phyloP scores from a whole-genome alignment of 2,113 vertebrate species.

The Upupa epops region DNA sequence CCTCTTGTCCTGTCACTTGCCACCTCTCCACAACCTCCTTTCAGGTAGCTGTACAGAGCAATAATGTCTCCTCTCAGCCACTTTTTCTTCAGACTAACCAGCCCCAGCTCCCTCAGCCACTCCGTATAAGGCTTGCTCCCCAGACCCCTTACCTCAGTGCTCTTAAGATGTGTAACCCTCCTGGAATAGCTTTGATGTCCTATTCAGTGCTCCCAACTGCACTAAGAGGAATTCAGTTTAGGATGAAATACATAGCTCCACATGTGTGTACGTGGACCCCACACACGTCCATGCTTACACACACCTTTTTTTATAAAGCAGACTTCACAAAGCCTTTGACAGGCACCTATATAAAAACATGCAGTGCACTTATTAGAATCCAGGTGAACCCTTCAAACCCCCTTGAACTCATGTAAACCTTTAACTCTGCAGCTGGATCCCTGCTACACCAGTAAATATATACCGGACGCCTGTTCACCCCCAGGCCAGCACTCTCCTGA shows the following conservation, averaged over 20 bases:
- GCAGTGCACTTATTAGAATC: background rate
- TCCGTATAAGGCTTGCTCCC: too few species aligned
- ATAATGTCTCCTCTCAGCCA: too few species aligned
- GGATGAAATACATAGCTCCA: accelerated
- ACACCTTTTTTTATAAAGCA: background rate
- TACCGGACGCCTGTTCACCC: background rate
- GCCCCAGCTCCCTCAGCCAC: too few species aligned
- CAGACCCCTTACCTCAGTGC: background rate
- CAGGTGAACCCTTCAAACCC: background rate
- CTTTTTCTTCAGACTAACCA: too few species aligned
- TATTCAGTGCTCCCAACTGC: background rate
- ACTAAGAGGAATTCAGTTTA: background rate
- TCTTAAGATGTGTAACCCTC: background rate
- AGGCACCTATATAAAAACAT: background rate
- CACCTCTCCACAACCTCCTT: too few species aligned
- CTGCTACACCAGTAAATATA: accelerated
- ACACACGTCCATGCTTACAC: background rate
- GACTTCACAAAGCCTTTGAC: background rate
- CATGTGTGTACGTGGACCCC: background rate
- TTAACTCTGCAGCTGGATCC: background rate
- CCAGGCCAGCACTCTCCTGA: background rate
- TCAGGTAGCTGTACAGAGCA: too few species aligned
- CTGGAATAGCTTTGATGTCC: accelerated
- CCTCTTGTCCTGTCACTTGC: too few species aligned
- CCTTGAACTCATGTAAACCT: background rate